Base-by-base conservation (phyloP, 2,797 vertebrate genomes). In the Moxostoma hubbsi region DNA sequence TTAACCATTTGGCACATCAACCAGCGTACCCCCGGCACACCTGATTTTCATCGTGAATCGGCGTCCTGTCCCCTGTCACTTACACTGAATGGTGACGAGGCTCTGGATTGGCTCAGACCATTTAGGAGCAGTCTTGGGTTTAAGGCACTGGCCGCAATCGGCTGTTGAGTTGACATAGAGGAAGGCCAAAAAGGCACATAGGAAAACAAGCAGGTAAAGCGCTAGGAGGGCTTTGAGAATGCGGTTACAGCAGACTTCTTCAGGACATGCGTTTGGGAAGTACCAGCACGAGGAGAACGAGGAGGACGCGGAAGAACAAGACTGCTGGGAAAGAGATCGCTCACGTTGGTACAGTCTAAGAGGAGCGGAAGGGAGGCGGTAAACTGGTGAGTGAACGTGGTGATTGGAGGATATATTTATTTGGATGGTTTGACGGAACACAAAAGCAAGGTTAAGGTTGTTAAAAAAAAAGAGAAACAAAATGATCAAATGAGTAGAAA, bases 161-260 rank as follows among this genome's bases (percentile, higher is more conserved):
- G 84, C 82, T 78, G 87, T 83, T 81, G 89, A 91, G 89, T 92
- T 92, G 90, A 93, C 84, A 86, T 86, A 92, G 85, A 90, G 87
- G 91, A 93, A 92, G 78, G 94, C 89, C 89, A 94, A 85, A 88
- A 89, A 90, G 87, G 90, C 91, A 85, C 87, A 94, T 82, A 94
- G 83, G 89, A 93, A 93, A 90, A 93, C 87, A 86, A 95, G 89
- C 84, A 93, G 87, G 86, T 93, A 93, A 83, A 91, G 80, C 0
- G 77, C 86, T 80, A 92, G 86, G 86, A 94, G 91, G 85, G 90
- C 88, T 91, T 87, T 89, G 82, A 93, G 89, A 86, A 93, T 82
- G 85, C 83, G 93, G 81, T 85, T 91, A 86, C 91, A 92, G 86
- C 90, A 94, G 88, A 92, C 90, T 76, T 86, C 90, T 75, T 87